A percentile compares a stretch with the other conserved stretches of the same genome.
Evolutionary conservation across 1,140 invertebrate species (phyloP).

Genomic region (Neotoxoptera formosana): DNA sequence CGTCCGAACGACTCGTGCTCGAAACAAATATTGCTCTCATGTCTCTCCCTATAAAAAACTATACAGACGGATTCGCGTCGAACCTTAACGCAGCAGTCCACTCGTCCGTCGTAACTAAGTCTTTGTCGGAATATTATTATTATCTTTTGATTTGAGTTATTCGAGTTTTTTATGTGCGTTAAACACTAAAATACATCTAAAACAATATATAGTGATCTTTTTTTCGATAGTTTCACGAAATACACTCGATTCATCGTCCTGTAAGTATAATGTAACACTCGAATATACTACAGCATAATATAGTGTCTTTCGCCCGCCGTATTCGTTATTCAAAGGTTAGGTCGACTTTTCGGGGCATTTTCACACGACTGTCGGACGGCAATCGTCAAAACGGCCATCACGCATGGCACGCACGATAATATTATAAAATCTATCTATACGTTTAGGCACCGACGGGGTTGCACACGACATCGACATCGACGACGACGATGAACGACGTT

Average conservation of each 20-base stretch:
- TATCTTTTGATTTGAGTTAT: neutral
- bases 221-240: neutral
- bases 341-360: neutral
- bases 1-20: neutral
- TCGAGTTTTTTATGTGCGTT: neutral
- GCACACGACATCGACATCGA: neutral
- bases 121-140: neutral
- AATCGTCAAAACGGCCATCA: neutral
- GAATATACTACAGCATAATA: neutral
- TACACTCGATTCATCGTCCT: neutral
- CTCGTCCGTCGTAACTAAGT: neutral
- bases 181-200: neutral
- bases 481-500: no score
- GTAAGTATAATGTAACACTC: neutral
- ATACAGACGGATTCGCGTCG: neutral
- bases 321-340: neutral
- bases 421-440: no score
- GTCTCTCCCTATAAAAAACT: neutral
- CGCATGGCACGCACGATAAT: neutral
- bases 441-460: no score
- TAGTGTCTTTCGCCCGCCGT: neutral
- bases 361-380: neutral
- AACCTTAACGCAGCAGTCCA: neutral
- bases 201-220: neutral
- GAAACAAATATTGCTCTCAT: neutral